Base-by-base conservation (phyloP, 2,888 invertebrate genomes). In the Tribolium freemani region DNA sequence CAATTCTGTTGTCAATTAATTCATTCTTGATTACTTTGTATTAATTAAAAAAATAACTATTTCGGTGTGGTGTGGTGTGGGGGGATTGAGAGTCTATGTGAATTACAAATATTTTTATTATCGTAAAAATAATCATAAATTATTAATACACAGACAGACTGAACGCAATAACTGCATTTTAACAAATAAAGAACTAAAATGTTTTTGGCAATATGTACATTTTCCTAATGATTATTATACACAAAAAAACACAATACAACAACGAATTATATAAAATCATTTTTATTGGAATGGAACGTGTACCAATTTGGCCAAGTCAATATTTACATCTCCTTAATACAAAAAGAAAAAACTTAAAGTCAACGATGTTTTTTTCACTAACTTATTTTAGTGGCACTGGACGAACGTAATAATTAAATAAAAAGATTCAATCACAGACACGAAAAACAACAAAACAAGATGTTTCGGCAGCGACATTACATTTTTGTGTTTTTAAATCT, bases 41-140 rank as follows among this genome's bases (percentile, higher is more conserved):
- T n/a, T n/a, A n/a, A n/a, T n/a, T n/a, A n/a, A n/a, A n/a, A n/a
- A n/a, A n/a, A n/a, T n/a, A n/a, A n/a, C n/a, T n/a, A n/a, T n/a
- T n/a, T n/a, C n/a, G n/a, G n/a, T n/a, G n/a, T n/a, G n/a, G n/a
- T n/a, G n/a, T n/a, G 48, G n/a, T 11, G 5, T 53, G 26, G n/a
- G 10, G 6, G 30, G 11, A 58, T 9, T 13, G 8, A 58, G 9
- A 46, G 8, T 3, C 9, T 11, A 21, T 13, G 4, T 64, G 63
- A 82, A 83, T 83, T 86, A 86, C 85, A 85, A 85, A 85, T 85
- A 84, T 84, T 84, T 84, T 84, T 83, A 84, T 85, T 82, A 83
- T 85, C 84, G 85, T 85, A 85, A 86, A 86, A 86, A 86, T 86
- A 86, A 86, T 85, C 85, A 86, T 85, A 85, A 86, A 85, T 86